Conservation (phyloP, 2,113 vertebrate genomes). For the Engraulis encrasicolus region DNA sequence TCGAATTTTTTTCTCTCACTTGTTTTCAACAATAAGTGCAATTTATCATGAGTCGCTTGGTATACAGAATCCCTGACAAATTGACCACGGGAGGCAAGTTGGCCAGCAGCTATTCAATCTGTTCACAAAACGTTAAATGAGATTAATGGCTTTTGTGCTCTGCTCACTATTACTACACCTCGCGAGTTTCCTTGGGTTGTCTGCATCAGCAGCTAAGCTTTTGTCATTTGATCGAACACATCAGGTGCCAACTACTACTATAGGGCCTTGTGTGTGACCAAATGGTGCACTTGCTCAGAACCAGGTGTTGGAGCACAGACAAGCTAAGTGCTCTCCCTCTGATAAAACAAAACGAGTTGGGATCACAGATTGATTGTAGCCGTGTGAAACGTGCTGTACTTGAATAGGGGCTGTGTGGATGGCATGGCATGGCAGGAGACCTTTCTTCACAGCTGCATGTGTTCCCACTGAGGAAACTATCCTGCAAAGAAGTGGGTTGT, state of each 20-base stretch:
- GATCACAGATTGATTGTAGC: neutral
- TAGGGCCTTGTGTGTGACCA: neutral
- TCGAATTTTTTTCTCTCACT: neutral
- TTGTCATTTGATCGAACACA: neutral
- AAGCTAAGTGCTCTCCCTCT: neutral
- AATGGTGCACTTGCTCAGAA: neutral
- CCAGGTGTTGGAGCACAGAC: neutral
- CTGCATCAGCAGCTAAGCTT: neutral
- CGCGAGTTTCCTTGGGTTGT: neutral
- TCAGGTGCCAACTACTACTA: neutral
- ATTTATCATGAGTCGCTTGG: constrained; percentile 34
- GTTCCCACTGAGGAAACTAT: neutral
- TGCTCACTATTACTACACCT: neutral
- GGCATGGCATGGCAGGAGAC: neutral
- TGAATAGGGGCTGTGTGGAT: neutral
- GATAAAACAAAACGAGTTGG: neutral
- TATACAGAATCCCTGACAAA: constrained; percentile 32
- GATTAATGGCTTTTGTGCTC: constrained; percentile 18
- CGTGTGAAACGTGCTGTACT: neutral
- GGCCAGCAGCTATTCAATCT: constrained; percentile 16
- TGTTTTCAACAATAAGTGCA: constrained; percentile 26
- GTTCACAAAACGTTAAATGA: constrained; percentile 16
- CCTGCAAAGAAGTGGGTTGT: neutral
- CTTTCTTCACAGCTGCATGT: neutral
- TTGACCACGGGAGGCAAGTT: constrained; percentile 28